Base-by-base conservation (phyloP, 2,888 invertebrate species). In the Trichacis sp. region DNA sequence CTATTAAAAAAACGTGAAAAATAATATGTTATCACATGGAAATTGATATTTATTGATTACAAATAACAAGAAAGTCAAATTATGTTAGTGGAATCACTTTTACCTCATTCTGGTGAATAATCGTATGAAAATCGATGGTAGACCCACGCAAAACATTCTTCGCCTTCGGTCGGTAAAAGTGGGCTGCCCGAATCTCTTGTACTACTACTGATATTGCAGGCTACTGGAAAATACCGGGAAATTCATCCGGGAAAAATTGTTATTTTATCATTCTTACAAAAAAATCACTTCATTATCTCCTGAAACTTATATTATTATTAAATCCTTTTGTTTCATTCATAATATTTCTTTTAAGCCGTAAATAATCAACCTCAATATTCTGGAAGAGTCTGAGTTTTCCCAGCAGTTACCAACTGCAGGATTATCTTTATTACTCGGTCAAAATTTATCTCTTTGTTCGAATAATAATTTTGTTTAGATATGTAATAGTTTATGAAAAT, bases 51-150 rank as follows among this genome's bases (percentile, higher is more conserved):
- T n/a, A n/a, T n/a, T n/a, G n/a, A n/a, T n/a, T n/a, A n/a, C n/a
- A n/a, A n/a, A n/a, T n/a, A n/a, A n/a, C 8, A 24, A 24, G 3
- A 24, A 24, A 24, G 3, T 24, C 24, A 24, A 24, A 24, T 77
- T 78, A 79, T 77, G 79, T 69, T 74, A 77, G 76, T 77, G 77
- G 8, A 8, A 24, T 5, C 4, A 24, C 8, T 24, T 8, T 24
- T 24, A 24, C 24, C 24, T 8, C 24, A 24, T 24, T 3, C 24
- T 24, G 24, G 24, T 24, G 3, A 5, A 24, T 24, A 24, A n/a
- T 24, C 24, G 8, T 8, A 8, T 24, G 49, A 18, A 36, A 65
- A 62, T 63, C 66, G 58, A 62, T 66, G 55, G 51, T 33, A 58
- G 56, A 36, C 48, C 24, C 42, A 29, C 24, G 49, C 43, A 40